A percentile compares a stretch with the other conserved stretches of the same genome.
phyloP scores from a whole-genome alignment of 2,113 vertebrate species.

The Gorsachius goisagi region DNA sequence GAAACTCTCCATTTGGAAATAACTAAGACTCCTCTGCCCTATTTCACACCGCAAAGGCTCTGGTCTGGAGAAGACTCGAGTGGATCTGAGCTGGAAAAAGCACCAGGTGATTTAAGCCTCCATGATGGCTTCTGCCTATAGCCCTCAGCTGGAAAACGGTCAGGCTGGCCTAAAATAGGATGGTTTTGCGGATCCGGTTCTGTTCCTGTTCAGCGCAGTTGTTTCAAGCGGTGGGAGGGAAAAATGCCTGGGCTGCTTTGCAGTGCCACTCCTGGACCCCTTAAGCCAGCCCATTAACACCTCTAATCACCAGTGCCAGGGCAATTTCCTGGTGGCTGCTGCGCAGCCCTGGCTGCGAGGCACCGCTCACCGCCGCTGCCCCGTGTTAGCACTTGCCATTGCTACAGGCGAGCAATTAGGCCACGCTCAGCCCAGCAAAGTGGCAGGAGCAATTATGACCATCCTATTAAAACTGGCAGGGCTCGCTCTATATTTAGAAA shows the following conservation, averaged over 20 bases:
- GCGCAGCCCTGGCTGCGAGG: not conserved
- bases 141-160: not conserved
- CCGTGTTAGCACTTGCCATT: not conserved
- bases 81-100: not conserved
- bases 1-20: not conserved
- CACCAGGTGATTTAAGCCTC: not conserved
- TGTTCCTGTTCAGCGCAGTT: not conserved
- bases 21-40: not conserved
- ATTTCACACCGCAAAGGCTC: not conserved
- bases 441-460: constrained; percentile 22
- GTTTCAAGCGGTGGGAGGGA: not conserved
- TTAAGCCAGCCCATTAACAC: constrained; percentile 50
- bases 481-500: not conserved
- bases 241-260: not conserved
- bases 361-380: not conserved
- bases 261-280: not conserved
- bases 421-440: not conserved
- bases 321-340: constrained; percentile 34
- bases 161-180: not conserved
- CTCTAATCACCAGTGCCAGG: constrained; percentile 13
- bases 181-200: not conserved
- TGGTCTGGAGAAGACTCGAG: not conserved
- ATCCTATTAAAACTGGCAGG: constrained; percentile 22
- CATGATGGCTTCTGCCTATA: accelerated
- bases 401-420: constrained; percentile 47